Base-by-base conservation (phyloP, 1,140 invertebrate species). In the Drosophila guanche region DNA sequence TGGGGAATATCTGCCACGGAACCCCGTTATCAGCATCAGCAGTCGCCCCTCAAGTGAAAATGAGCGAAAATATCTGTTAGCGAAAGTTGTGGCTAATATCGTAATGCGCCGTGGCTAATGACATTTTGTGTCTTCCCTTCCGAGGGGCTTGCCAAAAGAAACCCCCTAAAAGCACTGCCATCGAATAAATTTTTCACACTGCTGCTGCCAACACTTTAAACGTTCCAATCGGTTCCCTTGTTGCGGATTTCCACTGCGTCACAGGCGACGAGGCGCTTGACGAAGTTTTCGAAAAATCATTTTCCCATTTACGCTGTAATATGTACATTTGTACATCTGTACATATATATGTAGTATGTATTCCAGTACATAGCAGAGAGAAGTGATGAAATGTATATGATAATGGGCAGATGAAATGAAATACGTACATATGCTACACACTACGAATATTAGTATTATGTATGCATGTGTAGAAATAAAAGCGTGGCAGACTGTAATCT, bases 221-320 rank as follows among this genome's bases (percentile, higher is more conserved):
- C 59, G 47, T 66, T 69, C 12, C 42, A 14, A 37, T 54, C 43
- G 27, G 33, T 76, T 58, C 47, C 48, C 29, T 62, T 57, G 54
- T 59, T 50, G 75, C 37, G 41, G 23, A 75, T 72, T 58, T 62
- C 10, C 55, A 81, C 73, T 81, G 78, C 79, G 79, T 81, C 79
- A 81, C 60, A 60, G 33, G 50, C 33, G 45, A 68, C 51, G 40
- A 53, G 27, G 27, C 53, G 25, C 42, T 10, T 6, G n/a, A 41
- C 33, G 14, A 16, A 53, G 53, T 51, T 27, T 65, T 33, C 29
- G 45, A 57, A 55, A 60, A 14, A 29, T n/a, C 2, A 29, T 29
- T 65, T 60, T 60, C 29, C 40, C 25, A n/a, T 37, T 29, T 53
- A 51, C 60, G 60, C 37, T 52, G 59, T 60, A 29, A 47, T 63